phyloP scores from a whole-genome alignment of 2,888 invertebrate genomes.

The Erannis defoliaria region DNA sequence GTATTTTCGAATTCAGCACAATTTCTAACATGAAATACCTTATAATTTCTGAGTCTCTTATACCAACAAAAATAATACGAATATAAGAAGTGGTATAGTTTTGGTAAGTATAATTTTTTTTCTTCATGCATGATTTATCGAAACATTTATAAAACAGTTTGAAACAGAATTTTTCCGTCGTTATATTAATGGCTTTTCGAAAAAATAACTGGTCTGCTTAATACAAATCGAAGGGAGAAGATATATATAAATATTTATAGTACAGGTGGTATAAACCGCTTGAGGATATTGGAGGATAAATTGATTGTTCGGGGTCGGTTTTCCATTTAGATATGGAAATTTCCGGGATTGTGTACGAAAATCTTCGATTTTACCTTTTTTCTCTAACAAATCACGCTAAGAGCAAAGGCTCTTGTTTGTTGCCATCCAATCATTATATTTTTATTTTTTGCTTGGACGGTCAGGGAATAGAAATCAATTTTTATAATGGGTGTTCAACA shows the following conservation, averaged over 20 bases:
- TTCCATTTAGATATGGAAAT: conserved; percentile 87
- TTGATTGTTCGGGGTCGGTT: conserved; percentile 87
- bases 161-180: conserved; percentile 21
- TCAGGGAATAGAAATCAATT: conserved; percentile 21
- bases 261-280: conserved; percentile 86
- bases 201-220: conserved; percentile 61
- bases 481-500: conserved; percentile 16
- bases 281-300: conserved; percentile 86
- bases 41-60: too few relatives aligned
- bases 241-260: conserved; percentile 83
- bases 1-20: too few relatives aligned
- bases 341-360: conserved; percentile 85
- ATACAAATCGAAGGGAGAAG: conserved; percentile 79
- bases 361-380: conserved; percentile 82
- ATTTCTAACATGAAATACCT: too few relatives aligned
- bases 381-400: conserved; percentile 78
- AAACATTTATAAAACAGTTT: conserved; percentile 12
- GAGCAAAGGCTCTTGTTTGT: conserved; percentile 58
- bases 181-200: conserved; percentile 45
- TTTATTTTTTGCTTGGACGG: conserved; percentile 22
- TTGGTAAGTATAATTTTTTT: neutral
- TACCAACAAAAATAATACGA: too few relatives aligned
- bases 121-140: conserved; percentile 19
- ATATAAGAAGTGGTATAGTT: too few relatives aligned
- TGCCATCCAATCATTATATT: conserved; percentile 52